Percentiles rank a stretch among this genome's conserved stretches.
Evolutionary conservation across 2,113 vertebrate genomes (phyloP).

Genomic region (Colistium nudipinnis): DNA sequence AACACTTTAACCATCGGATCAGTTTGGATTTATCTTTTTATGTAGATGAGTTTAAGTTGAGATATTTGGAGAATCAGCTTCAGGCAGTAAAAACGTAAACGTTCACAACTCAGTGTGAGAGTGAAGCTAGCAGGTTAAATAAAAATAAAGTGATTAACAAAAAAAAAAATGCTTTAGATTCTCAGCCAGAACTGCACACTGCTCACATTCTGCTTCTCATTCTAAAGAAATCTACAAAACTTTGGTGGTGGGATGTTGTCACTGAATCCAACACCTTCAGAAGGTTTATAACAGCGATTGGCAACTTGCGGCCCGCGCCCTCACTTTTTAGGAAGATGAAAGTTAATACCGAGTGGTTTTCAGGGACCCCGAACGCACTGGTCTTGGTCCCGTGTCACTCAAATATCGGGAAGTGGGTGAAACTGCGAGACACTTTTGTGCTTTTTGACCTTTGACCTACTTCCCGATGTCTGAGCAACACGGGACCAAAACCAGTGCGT

Average conservation of each 20-base stretch:
- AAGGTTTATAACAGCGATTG: neutral
- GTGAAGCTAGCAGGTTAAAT: constrained; percentile 13
- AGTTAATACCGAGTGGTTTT: too few relatives aligned
- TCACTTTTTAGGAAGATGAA: too few relatives aligned
- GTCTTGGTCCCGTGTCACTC: too few relatives aligned
- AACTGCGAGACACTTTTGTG: too few relatives aligned
- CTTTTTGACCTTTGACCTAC: too few relatives aligned
- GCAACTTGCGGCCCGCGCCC: too few relatives aligned
- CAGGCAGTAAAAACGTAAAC: constrained; percentile 23
- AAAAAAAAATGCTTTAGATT: constrained; percentile 1
- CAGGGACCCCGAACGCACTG: too few relatives aligned
- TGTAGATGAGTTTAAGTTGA: constrained; percentile 32
- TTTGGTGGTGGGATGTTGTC: neutral
- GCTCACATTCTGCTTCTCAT: constrained; percentile 10
- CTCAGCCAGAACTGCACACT: constrained; percentile 5
- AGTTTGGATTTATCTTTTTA: constrained; percentile 44
- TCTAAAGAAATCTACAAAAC: neutral
- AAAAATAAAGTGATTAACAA: constrained; percentile 1
- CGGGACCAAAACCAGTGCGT: too few relatives aligned
- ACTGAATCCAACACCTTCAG: neutral
- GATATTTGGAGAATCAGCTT: constrained; percentile 33
- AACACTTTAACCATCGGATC: constrained; percentile 46
- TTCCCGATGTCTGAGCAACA: too few relatives aligned
- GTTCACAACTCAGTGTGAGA: constrained; percentile 21
- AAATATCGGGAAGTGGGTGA: too few relatives aligned